Conservation (phyloP, 2,797 vertebrate genomes). For the Sphenopsis melanotis region DNA sequence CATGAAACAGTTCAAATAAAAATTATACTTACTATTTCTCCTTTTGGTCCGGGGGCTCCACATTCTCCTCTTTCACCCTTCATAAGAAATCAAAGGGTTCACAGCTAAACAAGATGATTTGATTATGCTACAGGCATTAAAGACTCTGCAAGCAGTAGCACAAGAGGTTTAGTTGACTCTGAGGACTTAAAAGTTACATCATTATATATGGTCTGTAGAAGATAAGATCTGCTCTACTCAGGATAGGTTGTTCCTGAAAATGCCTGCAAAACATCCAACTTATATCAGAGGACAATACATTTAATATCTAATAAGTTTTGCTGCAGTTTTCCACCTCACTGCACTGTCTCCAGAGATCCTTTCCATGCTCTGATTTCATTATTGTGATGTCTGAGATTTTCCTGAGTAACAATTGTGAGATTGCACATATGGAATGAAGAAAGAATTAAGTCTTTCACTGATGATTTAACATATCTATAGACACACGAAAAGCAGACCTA, state of each 20-base stretch:
- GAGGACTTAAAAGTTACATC: not conserved
- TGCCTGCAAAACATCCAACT: not conserved
- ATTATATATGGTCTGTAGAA: not conserved
- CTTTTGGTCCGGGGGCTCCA: constrained; percentile 84
- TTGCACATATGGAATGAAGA: not conserved
- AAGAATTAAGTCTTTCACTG: not conserved
- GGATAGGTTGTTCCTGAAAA: not conserved
- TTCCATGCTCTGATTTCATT: not conserved
- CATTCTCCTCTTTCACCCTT: constrained; percentile 87
- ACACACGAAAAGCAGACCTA: not conserved
- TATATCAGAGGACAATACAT: not conserved
- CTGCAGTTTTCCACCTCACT: not conserved
- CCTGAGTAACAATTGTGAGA: not conserved
- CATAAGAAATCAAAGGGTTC: constrained; percentile 18
- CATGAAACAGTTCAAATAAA: not conserved
- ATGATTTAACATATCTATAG: not conserved
- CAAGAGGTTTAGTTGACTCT: not conserved
- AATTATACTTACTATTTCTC: constrained; percentile 77
- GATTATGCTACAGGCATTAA: not conserved
- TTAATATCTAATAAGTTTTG: not conserved
- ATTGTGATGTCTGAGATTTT: not conserved
- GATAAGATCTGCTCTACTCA: not conserved
- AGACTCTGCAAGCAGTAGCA: not conserved
- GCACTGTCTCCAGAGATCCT: not conserved
- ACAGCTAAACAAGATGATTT: not conserved